Conservation (phyloP, 2,797 vertebrate species). For the Crypturellus tataupa region DNA sequence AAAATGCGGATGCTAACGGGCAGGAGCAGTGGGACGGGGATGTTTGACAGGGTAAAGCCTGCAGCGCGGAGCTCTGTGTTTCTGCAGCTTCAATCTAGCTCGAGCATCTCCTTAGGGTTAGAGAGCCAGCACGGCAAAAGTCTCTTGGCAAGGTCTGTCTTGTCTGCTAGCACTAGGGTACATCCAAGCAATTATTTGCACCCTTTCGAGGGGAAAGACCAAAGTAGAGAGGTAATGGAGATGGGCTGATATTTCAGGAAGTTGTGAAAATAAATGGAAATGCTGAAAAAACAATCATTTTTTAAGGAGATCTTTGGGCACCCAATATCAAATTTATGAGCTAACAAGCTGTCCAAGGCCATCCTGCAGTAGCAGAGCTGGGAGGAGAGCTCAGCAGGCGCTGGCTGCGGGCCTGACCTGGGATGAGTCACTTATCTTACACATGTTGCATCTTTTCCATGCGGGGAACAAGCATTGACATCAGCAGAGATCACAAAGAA, state of each 20-base stretch:
- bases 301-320: not conserved
- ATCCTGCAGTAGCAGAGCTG: constrained; percentile 52
- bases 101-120: not conserved
- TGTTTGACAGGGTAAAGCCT: not conserved
- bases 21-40: not conserved
- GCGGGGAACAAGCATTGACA: constrained; percentile 48
- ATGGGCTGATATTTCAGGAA: not conserved
- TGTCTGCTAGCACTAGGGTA: not conserved
- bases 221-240: not conserved
- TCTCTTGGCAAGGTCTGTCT: not conserved
- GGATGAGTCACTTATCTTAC: constrained; percentile 63
- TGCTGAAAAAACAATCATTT: not conserved
- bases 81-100: not conserved
- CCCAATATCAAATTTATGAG: not conserved
- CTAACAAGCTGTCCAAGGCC: not conserved
- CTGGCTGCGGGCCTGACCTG: not conserved
- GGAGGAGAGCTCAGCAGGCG: not conserved
- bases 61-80: not conserved
- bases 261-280: not conserved
- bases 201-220: not conserved
- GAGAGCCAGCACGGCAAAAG: not conserved
- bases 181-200: not conserved
- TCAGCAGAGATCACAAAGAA: not conserved
- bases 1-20: constrained; percentile 18
- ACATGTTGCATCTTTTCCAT: constrained; percentile 64